Evolutionary conservation across 1,140 invertebrate species (phyloP).

Genomic region (Drosophila pseudoobscura): DNA sequence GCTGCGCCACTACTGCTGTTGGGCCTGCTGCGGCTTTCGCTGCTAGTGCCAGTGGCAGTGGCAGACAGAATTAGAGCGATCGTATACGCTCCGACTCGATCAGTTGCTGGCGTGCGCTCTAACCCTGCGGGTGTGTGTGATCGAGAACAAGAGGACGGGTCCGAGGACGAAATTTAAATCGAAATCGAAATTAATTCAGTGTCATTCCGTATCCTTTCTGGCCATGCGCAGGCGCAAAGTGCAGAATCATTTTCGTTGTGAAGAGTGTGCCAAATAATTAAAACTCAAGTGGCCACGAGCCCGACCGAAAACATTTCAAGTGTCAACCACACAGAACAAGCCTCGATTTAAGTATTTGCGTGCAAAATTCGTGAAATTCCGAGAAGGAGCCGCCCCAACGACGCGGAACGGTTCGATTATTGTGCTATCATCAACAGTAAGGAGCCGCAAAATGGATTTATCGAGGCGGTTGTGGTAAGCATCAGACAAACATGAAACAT

Average conservation of each 20-base stretch:
- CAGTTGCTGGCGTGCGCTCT: constrained; percentile 76
- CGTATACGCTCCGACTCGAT: constrained; percentile 47
- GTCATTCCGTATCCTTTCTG: constrained; percentile 37
- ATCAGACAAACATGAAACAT: constrained; percentile 72
- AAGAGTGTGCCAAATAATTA: constrained; percentile 66
- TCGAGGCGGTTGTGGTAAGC: constrained; percentile 83
- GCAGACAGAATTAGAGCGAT: constrained; percentile 75
- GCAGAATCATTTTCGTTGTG: constrained; percentile 35
- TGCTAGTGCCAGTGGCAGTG: constrained; percentile 36
- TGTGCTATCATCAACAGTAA: constrained; percentile 31
- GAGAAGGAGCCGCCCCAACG: constrained; percentile 7
- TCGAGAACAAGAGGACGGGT: constrained; percentile 38
- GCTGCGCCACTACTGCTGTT: constrained; percentile 1
- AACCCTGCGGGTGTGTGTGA: constrained; percentile 73
- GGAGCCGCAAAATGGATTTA: constrained; percentile 81
- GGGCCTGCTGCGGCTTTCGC: constrained; percentile 11
- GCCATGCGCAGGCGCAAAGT: constrained; percentile 74
- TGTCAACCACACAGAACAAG: constrained; percentile 21
- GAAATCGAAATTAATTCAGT: neutral
- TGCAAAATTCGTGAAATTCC: constrained; percentile 17
- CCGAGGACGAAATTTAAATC: constrained; percentile 32
- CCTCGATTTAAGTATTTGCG: constrained; percentile 40
- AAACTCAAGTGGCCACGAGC: constrained; percentile 62
- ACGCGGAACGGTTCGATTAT: constrained; percentile 59
- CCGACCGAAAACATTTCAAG: constrained; percentile 35